Conservation (phyloP, 2,113 vertebrate species). For the Solea senegalensis region DNA sequence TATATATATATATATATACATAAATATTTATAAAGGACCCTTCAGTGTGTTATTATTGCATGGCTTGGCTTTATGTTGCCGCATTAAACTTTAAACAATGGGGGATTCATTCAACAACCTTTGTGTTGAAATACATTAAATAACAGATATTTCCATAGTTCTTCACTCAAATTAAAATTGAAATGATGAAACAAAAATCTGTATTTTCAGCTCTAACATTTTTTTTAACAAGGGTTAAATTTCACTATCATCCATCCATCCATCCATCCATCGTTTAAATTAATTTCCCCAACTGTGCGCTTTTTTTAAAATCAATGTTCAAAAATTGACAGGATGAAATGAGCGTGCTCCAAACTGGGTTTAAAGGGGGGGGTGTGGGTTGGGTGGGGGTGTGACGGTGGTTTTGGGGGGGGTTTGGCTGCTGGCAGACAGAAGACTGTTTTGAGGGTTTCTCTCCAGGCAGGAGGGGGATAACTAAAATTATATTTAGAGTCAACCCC, state of each 20-base stretch:
- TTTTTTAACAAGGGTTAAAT: too few species aligned
- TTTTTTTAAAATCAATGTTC: too few species aligned
- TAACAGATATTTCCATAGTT: neutral
- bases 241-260: too few species aligned
- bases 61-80: conserved; percentile 18
- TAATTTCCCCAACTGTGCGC: too few species aligned
- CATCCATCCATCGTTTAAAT: too few species aligned
- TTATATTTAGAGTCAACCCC: conserved; percentile 28
- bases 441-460: conserved; percentile 11
- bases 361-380: neutral
- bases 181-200: too few species aligned
- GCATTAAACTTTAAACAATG: neutral
- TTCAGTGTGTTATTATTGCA: conserved; percentile 7
- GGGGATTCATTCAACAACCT: too few species aligned
- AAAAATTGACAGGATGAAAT: too few species aligned
- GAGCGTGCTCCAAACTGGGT: too few species aligned
- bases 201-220: too few species aligned
- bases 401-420: neutral
- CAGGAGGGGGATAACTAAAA: conserved; percentile 31
- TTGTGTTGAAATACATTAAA: too few species aligned
- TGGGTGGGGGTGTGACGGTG: neutral
- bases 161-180: neutral
- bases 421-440: neutral
- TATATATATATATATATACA: neutral
- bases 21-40: neutral